phyloP scores from a whole-genome alignment of 2,113 vertebrate species.

The Thryonomys swinderianus region DNA sequence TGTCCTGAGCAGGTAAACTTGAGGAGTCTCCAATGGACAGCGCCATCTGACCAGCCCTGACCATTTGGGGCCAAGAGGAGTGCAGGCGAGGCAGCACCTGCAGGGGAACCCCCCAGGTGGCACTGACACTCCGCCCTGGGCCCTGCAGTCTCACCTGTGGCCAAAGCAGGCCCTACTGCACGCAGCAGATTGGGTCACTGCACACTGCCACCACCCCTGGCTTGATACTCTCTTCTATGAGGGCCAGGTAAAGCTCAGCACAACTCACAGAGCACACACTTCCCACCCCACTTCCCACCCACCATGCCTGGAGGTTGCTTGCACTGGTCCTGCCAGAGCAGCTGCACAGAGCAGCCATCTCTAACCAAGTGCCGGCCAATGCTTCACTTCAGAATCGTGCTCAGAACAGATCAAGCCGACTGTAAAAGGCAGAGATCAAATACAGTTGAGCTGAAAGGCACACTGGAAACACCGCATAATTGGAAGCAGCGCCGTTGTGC shows the following conservation, averaged over 20 bases:
- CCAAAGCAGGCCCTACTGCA: neutral
- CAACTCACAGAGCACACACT: slow-evolving; percentile 46
- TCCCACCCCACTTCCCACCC: slow-evolving; percentile 70
- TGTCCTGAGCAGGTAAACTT: neutral
- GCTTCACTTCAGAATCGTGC: slow-evolving; percentile 46
- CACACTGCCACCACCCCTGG: neutral
- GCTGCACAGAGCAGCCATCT: slow-evolving; percentile 49
- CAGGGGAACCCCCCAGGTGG: neutral
- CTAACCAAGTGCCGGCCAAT: slow-evolving; percentile 50
- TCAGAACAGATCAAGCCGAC: slow-evolving; percentile 31
- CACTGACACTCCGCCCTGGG: neutral
- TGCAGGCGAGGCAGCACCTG: neutral
- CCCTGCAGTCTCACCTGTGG: neutral
- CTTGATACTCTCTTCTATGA: slow-evolving; percentile 59
- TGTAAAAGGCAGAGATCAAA: slow-evolving; percentile 56
- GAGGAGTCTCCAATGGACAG: neutral
- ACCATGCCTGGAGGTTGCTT: slow-evolving; percentile 28
- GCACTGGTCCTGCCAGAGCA: slow-evolving; percentile 50
- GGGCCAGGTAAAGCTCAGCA: slow-evolving; percentile 78
- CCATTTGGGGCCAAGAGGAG: neutral
- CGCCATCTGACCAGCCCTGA: neutral
- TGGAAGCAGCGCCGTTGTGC: slow-evolving; percentile 32
- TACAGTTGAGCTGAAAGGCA: slow-evolving; percentile 70
- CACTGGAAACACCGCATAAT: slow-evolving; percentile 58
- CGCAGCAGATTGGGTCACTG: neutral